phyloP scores from a whole-genome alignment of 2,113 vertebrate genomes.

The Corvus cornix region DNA sequence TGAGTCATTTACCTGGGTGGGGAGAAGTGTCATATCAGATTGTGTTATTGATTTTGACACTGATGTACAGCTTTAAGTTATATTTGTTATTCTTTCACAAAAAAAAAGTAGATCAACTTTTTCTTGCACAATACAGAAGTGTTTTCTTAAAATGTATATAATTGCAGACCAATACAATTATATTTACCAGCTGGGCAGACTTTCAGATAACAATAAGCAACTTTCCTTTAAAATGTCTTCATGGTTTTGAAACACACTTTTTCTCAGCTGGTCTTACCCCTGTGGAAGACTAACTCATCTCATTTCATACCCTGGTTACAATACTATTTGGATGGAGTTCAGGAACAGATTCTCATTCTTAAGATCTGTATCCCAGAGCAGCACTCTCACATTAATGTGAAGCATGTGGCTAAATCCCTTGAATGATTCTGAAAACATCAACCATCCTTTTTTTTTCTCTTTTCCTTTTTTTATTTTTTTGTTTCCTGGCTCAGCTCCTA shows the following conservation, averaged over 20 bases:
- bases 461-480: not conserved
- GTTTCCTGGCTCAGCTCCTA: not conserved
- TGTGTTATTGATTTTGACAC: not conserved
- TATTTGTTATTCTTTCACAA: not conserved
- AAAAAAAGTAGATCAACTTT: not conserved
- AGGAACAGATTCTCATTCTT: slow-evolving; percentile 48
- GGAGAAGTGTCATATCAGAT: not conserved
- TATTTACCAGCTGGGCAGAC: not conserved
- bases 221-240: slow-evolving; percentile 15
- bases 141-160: not conserved
- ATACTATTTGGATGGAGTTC: slow-evolving; percentile 6
- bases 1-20: not conserved
- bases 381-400: slow-evolving; percentile 23
- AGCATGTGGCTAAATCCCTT: slow-evolving; percentile 45
- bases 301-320: slow-evolving; percentile 42
- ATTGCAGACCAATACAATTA: not conserved
- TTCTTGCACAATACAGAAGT: not conserved
- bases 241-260: not conserved
- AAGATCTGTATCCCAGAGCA: slow-evolving; percentile 46
- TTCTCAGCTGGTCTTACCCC: slow-evolving; percentile 26
- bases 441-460: not conserved
- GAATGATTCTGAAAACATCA: slow-evolving; percentile 20
- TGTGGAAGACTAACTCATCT: slow-evolving; percentile 29
- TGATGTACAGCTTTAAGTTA: not conserved
- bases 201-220: not conserved